phyloP scores from a whole-genome alignment of 2,797 vertebrate genomes.

The Enteromius radiatus region DNA sequence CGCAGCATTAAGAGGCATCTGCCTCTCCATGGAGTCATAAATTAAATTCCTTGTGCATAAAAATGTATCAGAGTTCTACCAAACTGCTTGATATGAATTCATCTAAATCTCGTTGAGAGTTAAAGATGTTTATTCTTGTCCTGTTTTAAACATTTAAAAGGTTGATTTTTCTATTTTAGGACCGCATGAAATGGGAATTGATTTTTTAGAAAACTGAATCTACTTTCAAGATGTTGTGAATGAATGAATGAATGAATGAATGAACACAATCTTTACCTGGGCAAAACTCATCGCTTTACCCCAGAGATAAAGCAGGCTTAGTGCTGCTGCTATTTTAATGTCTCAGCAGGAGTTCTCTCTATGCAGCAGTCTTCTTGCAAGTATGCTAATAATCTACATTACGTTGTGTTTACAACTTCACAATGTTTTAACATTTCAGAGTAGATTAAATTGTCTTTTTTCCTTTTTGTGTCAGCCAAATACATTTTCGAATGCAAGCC shows the following conservation, averaged over 20 bases:
- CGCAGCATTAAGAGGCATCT: conserved; percentile 56
- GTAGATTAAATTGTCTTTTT: neutral
- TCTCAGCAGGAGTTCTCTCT: neutral
- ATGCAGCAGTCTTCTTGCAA: neutral
- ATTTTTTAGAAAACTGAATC: neutral
- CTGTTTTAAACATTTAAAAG: neutral
- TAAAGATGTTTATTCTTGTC: neutral
- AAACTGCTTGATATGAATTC: conserved; percentile 3
- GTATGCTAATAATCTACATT: conserved; percentile 14
- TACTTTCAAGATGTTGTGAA: neutral
- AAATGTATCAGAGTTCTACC: conserved; percentile 13
- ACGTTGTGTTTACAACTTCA: neutral
- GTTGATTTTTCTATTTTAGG: neutral
- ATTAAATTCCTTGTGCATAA: conserved; percentile 15
- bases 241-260: neutral
- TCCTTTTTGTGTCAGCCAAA: neutral
- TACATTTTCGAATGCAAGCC: neutral
- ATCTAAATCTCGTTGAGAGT: neutral
- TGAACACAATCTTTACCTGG: neutral
- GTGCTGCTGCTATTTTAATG: neutral
- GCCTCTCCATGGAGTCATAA: neutral
- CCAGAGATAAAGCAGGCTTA: neutral
- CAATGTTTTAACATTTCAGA: neutral
- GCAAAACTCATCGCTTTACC: neutral
- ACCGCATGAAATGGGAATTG: neutral